phyloP scores from a whole-genome alignment of 2,113 vertebrate genomes.

The Copsychus sechellarum region DNA sequence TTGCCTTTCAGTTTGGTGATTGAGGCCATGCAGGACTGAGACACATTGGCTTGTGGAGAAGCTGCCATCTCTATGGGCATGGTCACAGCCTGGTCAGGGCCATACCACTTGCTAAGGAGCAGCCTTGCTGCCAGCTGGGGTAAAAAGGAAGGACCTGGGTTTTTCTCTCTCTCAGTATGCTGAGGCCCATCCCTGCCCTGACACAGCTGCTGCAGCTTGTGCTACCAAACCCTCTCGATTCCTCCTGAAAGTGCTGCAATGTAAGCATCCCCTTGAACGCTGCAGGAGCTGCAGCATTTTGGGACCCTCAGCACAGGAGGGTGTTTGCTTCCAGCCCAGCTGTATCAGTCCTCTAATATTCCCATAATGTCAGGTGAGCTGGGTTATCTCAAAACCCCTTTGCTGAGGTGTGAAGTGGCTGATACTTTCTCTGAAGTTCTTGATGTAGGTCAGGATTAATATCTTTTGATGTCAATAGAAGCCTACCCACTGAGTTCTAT shows the following conservation, averaged over 20 bases:
- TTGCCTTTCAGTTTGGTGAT: neutral
- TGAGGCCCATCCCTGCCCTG: neutral
- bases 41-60: fast-evolving
- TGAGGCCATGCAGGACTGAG: fast-evolving
- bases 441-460: neutral
- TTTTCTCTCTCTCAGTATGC: neutral
- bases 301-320: neutral
- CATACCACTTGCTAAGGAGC: neutral
- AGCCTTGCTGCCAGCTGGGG: neutral
- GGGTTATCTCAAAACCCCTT: neutral
- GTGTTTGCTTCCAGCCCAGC: neutral
- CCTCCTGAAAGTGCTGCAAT: neutral
- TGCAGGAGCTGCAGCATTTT: neutral
- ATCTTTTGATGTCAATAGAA: neutral
- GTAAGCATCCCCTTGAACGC: neutral
- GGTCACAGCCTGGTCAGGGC: neutral
- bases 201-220: neutral
- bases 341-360: neutral
- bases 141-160: neutral
- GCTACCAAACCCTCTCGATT: neutral
- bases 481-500: neutral
- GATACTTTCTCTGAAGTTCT: neutral
- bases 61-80: neutral
- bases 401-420: neutral
- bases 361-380: neutral